Evolutionary conservation across 2,113 vertebrate genomes (phyloP), one percentile per base, ranked within the genome.

Genomic region (Mirza zaza): DNA sequence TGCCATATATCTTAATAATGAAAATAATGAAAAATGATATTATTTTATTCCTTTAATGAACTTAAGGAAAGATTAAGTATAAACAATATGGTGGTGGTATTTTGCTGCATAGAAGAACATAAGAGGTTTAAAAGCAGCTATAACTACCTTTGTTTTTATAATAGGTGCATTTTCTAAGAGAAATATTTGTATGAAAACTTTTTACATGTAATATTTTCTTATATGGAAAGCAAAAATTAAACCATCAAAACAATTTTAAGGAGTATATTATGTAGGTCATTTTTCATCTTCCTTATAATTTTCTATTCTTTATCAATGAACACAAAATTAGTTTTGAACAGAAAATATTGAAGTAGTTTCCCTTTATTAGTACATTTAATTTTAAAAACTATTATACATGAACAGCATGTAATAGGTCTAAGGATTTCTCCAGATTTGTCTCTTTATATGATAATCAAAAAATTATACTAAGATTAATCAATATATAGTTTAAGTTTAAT

Each of bases 361-460:
- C 50, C 13, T 76, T 84, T 92, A 79, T 79, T 52, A n/a, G 4
- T 55, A 89, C 2, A 42, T 55, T 50, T 42, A 42, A 82, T 65
- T 96, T 87, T 65, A 27, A 87, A 55, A 90, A 68, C 71, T 87
- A 79, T 71, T 95, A 39, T 25, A 77, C 36, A 76, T 79, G 11
- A 83, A 11, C 50, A 5, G 77, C 29, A 86, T 73, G 45, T 87
- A 97, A 75, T 34, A 76, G 39, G 32, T 75, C 23, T 80, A 90
- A 87, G 15, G 48, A 82, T 70, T 87, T 81, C 29, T 80, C 71
- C 32, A 90, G 80, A 87, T 48, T 48, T 68, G 14, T 18, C 55
- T 86, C 73, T 89, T 83, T 67, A 71, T 32, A 86, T 57, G 39
- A 80, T 77, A 86, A 70, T 84, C 14, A 83, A 93, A 94, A 91